phyloP scores from a whole-genome alignment of 2,113 vertebrate species.

The Salvelinus sp. region DNA sequence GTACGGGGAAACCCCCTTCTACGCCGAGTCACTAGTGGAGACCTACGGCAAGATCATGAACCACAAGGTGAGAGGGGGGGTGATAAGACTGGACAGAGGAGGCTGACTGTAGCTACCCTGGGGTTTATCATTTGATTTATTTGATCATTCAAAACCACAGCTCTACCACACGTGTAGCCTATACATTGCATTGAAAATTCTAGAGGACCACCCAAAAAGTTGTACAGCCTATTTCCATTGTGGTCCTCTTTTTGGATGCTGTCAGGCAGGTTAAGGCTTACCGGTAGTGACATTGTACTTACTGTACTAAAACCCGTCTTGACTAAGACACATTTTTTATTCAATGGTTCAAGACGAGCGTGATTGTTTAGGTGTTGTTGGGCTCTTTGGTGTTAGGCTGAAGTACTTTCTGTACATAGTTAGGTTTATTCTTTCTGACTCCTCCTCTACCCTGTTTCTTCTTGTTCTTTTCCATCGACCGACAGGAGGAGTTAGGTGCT shows the following conservation, averaged over 20 bases:
- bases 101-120: too few relatives aligned
- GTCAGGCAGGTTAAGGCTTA: too few relatives aligned
- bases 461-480: not conserved
- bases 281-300: too few relatives aligned
- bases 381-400: not conserved
- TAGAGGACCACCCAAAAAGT: too few relatives aligned
- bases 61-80: constrained; percentile 87
- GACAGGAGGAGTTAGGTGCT: constrained; percentile 12
- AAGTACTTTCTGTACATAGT: not conserved
- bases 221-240: too few relatives aligned
- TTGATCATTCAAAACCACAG: too few relatives aligned
- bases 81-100: not conserved
- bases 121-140: too few relatives aligned
- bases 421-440: not conserved
- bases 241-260: too few relatives aligned
- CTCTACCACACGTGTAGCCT: too few relatives aligned
- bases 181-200: too few relatives aligned
- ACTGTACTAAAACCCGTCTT: too few relatives aligned
- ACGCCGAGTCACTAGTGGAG: constrained; percentile 97
- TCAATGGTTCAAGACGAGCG: not conserved
- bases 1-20: constrained; percentile 98
- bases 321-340: too few relatives aligned
- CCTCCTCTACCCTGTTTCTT: not conserved
- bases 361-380: not conserved
- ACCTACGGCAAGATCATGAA: constrained; percentile 99